A percentile compares a stretch with the other conserved stretches of the same genome.
Conservation (phyloP, 2,113 vertebrate species). For the Apteryx owenii region DNA sequence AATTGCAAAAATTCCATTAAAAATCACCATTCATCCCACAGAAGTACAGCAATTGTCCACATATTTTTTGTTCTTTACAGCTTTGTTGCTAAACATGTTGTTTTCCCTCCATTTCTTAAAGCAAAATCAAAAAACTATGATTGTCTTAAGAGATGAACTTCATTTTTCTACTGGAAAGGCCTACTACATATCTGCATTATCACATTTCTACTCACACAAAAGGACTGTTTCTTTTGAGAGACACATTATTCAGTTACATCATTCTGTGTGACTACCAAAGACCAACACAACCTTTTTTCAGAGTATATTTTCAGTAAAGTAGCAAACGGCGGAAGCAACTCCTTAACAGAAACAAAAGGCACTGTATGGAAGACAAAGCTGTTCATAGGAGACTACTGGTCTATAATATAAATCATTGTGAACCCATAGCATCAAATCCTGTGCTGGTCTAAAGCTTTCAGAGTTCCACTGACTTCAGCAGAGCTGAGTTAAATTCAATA, state of each 20-base stretch:
- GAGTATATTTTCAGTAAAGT: fast-evolving
- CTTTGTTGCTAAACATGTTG: neutral
- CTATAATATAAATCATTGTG: too few species aligned
- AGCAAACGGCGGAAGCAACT: fast-evolving
- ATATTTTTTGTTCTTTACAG: neutral
- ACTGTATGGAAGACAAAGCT: fast-evolving
- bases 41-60: fast-evolving
- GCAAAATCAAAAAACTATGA: too few species aligned
- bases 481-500: neutral
- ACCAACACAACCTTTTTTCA: neutral
- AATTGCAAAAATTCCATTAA: neutral
- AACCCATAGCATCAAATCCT: fast-evolving
- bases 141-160: neutral
- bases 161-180: neutral
- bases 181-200: fast-evolving
- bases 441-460: neutral
- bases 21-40: fast-evolving
- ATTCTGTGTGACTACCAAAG: fast-evolving
- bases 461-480: neutral
- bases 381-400: fast-evolving
- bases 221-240: neutral
- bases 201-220: neutral
- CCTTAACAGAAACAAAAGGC: neutral
- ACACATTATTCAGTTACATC: neutral
- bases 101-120: neutral